phyloP scores from a whole-genome alignment of 2,113 vertebrate genomes.

The Rissa tridactyla region DNA sequence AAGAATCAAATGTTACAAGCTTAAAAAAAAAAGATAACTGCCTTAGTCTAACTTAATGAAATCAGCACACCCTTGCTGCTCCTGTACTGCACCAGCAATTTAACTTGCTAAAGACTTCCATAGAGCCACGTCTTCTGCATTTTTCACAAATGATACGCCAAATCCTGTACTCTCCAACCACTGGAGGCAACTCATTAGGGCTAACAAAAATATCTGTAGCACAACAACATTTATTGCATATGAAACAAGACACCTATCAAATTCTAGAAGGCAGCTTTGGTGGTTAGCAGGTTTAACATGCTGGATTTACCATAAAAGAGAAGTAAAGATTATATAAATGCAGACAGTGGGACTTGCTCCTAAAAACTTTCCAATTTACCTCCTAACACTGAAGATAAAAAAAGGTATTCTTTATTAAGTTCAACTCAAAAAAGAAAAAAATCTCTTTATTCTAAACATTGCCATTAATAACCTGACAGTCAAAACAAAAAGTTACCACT shows the following conservation, averaged over 20 bases:
- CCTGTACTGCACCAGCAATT: neutral
- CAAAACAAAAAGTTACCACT: neutral
- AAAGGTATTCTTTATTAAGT: neutral
- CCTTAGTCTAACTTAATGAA: neutral
- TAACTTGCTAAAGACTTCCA: neutral
- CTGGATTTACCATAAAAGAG: neutral
- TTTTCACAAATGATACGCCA: neutral
- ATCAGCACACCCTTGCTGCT: neutral
- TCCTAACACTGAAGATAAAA: neutral
- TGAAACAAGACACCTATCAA: neutral
- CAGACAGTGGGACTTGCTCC: neutral
- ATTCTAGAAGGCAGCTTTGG: neutral
- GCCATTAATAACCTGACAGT: neutral
- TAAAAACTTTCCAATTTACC: neutral
- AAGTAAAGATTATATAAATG: neutral
- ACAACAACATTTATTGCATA: neutral
- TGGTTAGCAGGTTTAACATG: neutral
- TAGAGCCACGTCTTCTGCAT: fast-evolving
- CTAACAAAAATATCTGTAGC: neutral
- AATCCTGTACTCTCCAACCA: neutral
- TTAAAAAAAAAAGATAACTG: neutral
- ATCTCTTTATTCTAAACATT: neutral
- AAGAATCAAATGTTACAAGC: neutral
- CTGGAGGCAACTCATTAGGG: neutral
- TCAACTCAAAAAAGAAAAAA: neutral